Evolutionary conservation across 2,797 vertebrate genomes (phyloP).

Genomic region (Falco columbarius): DNA sequence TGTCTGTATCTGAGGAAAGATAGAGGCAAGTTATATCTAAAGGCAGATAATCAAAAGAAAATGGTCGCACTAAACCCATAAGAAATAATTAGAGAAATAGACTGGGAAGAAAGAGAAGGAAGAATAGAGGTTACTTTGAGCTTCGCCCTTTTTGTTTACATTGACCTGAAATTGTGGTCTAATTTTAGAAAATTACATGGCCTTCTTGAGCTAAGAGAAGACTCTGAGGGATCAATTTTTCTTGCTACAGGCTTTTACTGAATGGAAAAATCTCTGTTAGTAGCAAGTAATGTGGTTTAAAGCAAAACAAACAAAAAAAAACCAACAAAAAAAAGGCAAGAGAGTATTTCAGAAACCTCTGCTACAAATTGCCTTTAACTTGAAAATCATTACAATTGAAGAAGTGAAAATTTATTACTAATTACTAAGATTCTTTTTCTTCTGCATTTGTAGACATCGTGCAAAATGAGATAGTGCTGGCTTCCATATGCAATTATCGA

Average conservation of each 20-base stretch:
- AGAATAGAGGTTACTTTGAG: background rate
- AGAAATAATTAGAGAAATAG: conserved; percentile 15
- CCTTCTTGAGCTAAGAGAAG: background rate
- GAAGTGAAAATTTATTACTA: background rate
- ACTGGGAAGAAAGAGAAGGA: background rate
- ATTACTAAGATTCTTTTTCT: background rate
- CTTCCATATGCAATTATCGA: background rate
- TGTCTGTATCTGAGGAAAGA: conserved; percentile 42
- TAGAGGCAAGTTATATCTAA: background rate
- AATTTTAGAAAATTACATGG: background rate
- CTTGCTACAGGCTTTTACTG: background rate
- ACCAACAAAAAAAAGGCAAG: fast-evolving
- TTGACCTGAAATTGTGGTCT: background rate
- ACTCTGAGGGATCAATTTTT: background rate
- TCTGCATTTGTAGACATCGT: background rate
- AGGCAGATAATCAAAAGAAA: conserved; percentile 23
- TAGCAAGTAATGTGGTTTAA: background rate
- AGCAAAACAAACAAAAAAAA: fast-evolving
- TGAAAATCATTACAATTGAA: background rate
- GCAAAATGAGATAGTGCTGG: background rate
- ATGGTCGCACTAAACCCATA: background rate
- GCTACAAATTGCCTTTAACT: background rate
- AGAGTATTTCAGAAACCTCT: background rate
- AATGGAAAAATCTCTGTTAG: background rate
- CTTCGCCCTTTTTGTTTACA: background rate